Evolutionary conservation across 37 sponge, comb jelly and placozoan genomes (phyloP).

Genomic region (Oscarella lobularis): DNA sequence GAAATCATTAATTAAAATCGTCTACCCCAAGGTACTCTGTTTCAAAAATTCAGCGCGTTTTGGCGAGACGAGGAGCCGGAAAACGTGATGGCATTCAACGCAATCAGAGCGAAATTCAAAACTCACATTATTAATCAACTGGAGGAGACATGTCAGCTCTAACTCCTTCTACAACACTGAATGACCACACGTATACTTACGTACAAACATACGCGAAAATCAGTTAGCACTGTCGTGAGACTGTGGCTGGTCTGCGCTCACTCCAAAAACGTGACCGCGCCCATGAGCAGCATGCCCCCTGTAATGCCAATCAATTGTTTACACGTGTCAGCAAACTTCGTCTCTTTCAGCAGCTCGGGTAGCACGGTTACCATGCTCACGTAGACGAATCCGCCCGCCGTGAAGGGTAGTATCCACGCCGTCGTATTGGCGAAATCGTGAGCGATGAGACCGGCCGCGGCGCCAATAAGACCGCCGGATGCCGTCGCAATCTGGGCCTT

Average conservation of each 20-base stretch:
- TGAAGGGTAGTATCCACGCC: slow-evolving; percentile 75
- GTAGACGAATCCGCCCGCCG: slow-evolving; percentile 87
- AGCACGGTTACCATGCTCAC: slow-evolving; percentile 62
- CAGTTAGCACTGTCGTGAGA: too few relatives aligned
- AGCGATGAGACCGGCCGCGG: slow-evolving; percentile 46
- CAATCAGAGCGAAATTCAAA: slow-evolving; percentile 9
- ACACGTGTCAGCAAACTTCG: too few relatives aligned
- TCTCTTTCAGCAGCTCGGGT: slow-evolving; percentile 13
- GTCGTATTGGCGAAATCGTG: slow-evolving; percentile 40
- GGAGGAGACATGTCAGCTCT: too few relatives aligned
- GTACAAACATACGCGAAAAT: neutral
- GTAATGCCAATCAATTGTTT: neutral
- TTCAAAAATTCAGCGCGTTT: slow-evolving; percentile 42
- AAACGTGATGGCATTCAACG: slow-evolving; percentile 68
- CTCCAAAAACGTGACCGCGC: neutral
- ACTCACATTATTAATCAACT: neutral
- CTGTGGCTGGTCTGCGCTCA: too few relatives aligned
- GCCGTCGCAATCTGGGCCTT: slow-evolving; percentile 69
- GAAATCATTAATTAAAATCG: too few relatives aligned
- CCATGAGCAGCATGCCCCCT: neutral
- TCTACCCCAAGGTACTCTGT: slow-evolving; percentile 20
- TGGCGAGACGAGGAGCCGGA: slow-evolving; percentile 60
- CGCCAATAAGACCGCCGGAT: slow-evolving; percentile 70
- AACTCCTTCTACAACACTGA: too few relatives aligned
- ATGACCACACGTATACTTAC: neutral